Conservation (phyloP, 2,888 invertebrate genomes). For the Empis stercorea region DNA sequence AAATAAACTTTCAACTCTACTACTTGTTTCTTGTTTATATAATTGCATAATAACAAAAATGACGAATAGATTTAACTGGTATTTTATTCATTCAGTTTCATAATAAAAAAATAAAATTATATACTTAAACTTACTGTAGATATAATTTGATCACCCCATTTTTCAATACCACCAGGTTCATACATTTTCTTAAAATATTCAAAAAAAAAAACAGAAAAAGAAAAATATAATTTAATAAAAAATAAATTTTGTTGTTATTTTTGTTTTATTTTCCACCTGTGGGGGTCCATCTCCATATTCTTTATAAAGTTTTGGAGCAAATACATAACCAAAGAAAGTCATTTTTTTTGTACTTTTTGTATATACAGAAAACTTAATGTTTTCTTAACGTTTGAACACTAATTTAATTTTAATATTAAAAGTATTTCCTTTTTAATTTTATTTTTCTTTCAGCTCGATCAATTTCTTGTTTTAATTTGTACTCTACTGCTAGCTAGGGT, state of each 20-base stretch:
- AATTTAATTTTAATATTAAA: no score
- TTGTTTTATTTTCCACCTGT: constrained; percentile 34
- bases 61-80: no score
- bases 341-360: constrained; percentile 21
- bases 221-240: constrained; percentile 13
- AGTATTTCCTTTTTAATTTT: no score
- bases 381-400: no score
- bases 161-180: constrained; percentile 53
- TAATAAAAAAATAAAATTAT: neutral
- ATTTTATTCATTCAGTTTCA: neutral
- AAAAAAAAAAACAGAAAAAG: constrained; percentile 11
- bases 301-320: constrained; percentile 58
- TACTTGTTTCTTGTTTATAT: no score
- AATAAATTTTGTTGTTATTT: no score
- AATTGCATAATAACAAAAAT: no score
- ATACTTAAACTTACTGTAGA: constrained; percentile 36
- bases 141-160: constrained; percentile 60
- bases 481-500: no score
- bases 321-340: constrained; percentile 43
- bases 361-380: no score
- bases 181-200: constrained; percentile 44
- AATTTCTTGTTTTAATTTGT: no score
- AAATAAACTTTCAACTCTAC: no score
- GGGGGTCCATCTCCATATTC: constrained; percentile 50
- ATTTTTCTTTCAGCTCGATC: no score